Base-by-base conservation (phyloP, 2,113 vertebrate genomes). In the Pelusios castaneus region DNA sequence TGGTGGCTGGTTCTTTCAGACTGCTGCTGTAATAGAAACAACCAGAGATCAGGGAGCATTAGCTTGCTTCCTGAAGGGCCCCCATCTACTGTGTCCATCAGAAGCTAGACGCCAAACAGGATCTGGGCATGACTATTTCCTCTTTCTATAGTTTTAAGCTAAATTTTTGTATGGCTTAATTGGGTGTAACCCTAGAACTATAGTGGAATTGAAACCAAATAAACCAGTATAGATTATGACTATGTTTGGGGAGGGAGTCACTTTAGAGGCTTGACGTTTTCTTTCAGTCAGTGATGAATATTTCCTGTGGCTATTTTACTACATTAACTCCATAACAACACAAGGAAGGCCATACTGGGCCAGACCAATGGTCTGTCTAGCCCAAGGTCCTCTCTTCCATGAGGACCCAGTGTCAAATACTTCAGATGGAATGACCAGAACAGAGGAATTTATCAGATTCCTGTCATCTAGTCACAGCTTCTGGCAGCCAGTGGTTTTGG, bases 201-300 rank as follows among this genome's bases (percentile, higher is more conserved):
- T 89, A 89, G 85, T 60, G 92, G 88, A 90, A 10, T 80, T 75
- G 58, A 95, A 17, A 51, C 54, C 77, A 31, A 25, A 85, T 91
- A 70, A 52, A 85, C 93, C 84, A 87, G 16, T 21, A 75, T 73
- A 5, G 5, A 12, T 73, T 73, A 16, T 75, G 49, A 43, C 55
- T 58, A 0, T 29, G 58, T 55, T 49, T 80, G n/a, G 9, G 6
- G n/a, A n/a, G n/a, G n/a, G n/a, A n/a, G n/a, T n/a, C n/a, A n/a
- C 10, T 67, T 58, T 60, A 85, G 82, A n/a, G 2, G 2, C 45
- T 91, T 88, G 27, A 75, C 82, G 80, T 51, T 86, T 86, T 85
- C 82, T 47, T 2, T 63, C 5, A 89, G 90, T 88, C 29, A 34
- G 17, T 60, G 29, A 38, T 85, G 56, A 5, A 2, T 85, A 70